Base-by-base conservation (phyloP, 2,113 vertebrate genomes). In the Gila orcuttii region DNA sequence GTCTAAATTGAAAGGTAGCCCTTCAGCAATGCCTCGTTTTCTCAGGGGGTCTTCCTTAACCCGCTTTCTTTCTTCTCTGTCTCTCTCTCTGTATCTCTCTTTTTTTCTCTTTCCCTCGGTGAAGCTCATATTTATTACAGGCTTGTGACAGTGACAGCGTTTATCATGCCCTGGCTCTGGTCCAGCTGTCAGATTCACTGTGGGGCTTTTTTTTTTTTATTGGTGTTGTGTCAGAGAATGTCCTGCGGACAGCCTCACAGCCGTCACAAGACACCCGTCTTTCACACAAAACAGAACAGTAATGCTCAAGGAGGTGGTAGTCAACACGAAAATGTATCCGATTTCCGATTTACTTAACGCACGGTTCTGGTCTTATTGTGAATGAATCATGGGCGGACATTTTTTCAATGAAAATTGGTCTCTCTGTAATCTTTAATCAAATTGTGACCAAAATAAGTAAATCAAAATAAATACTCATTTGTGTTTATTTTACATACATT, bases 101-200 rank as follows among this genome's bases (percentile, higher is more conserved):
- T 13, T 85, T n/a, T 66, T 52, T 28, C 45, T n/a, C 3, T 76
- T 59, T 55, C 25, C 28, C 36, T 25, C 88, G 93, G 89, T 93
- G 91, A 91, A 92, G 91, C 93, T 92, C 82, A 90, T 86, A 83
- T 93, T 90, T 94, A 89, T 94, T 90, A 91, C 93, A 86, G 88
- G 88, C 91, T 90, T 91, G 92, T 74, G 86, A 89, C 91, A 86
- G 90, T 89, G 85, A 77, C 75, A 1, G 75, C 28, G 47, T 89
- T 91, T 93, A 89, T 94, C 93, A 91, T 85, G 86, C 87, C 33
- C 87, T 95, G 93, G 91, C 90, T 84, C 90, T 93, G 87, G 91
- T 93, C 91, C 92, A 94, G 89, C 87, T 92, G 89, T 92, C 91
- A 91, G 91, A 95, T 92, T 95, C 91, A 91, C 94, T 90, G 84